Evolutionary conservation across 2,888 invertebrate genomes (phyloP).

Genomic region (Platypus cylindrus): DNA sequence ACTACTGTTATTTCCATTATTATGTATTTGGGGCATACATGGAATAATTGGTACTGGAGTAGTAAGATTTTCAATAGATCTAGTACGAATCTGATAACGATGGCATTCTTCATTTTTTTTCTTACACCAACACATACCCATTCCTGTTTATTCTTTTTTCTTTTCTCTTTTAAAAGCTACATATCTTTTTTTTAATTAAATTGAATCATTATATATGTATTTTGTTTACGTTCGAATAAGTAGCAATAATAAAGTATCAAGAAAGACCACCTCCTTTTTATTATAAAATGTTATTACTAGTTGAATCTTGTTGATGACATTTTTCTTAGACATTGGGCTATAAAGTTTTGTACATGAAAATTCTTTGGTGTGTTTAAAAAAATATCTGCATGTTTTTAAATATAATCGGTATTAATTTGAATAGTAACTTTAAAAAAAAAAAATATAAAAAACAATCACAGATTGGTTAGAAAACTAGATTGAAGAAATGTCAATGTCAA

Average conservation of each 20-base stretch:
- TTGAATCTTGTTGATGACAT: too few relatives aligned
- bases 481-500: background rate
- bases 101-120: slow-evolving; percentile 46
- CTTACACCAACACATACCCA: slow-evolving; percentile 72
- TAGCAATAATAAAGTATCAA: slow-evolving; percentile 21
- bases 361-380: too few relatives aligned
- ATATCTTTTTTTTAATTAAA: too few relatives aligned
- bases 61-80: too few relatives aligned
- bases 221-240: slow-evolving; percentile 29
- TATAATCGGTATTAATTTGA: background rate
- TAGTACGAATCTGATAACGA: too few relatives aligned
- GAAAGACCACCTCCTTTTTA: too few relatives aligned
- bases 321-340: slow-evolving; percentile 9
- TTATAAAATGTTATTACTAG: slow-evolving; percentile 7
- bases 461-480: slow-evolving; percentile 2
- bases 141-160: slow-evolving; percentile 29
- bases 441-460: too few relatives aligned
- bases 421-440: background rate
- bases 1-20: too few relatives aligned
- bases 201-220: slow-evolving; percentile 12
- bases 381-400: background rate
- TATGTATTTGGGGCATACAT: too few relatives aligned
- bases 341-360: background rate
- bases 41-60: too few relatives aligned
- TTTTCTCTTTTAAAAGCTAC: slow-evolving; percentile 22